Conservation (phyloP, 2,888 invertebrate genomes). For the Lasioglossum figueresi region DNA sequence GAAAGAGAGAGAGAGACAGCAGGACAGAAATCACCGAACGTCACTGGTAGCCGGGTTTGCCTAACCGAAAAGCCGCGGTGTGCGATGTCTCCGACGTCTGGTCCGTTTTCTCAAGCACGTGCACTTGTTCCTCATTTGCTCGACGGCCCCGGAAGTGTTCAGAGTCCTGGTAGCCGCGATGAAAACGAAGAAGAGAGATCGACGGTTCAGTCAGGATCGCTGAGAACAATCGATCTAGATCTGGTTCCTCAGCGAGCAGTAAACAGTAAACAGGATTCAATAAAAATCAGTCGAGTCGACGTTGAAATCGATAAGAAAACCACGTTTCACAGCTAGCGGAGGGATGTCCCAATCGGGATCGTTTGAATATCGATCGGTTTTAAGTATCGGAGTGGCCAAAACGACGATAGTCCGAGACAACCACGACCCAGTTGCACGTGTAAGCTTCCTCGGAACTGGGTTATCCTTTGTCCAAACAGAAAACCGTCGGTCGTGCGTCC, state of each 20-base stretch:
- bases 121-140: constrained; percentile 71
- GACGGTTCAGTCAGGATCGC: not conserved
- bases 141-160: constrained; percentile 25
- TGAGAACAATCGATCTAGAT: not conserved
- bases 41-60: constrained; percentile 15
- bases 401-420: constrained; percentile 48
- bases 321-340: not conserved
- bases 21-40: constrained; percentile 26
- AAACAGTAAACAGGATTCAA: not conserved
- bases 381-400: constrained; percentile 23
- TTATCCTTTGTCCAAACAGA: constrained; percentile 68
- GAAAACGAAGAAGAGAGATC: not conserved
- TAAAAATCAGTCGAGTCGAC: constrained; percentile 4
- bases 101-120: constrained; percentile 70
- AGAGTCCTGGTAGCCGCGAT: not conserved
- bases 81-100: constrained; percentile 60
- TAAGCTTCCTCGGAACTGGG: constrained; percentile 53
- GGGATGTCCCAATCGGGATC: not conserved
- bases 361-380: constrained; percentile 7
- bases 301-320: not conserved
- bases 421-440: constrained; percentile 50
- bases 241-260: not conserved
- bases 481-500: constrained; percentile 44
- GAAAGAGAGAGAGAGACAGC: not conserved
- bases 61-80: constrained; percentile 40